A percentile compares a stretch with the other conserved stretches of the same genome.
These are phyloP conservation scores for Petrocephalus schoutedeni DNA, from an alignment of 2,797 vertebrate genomes.

Conservation along the genomic window DNA sequence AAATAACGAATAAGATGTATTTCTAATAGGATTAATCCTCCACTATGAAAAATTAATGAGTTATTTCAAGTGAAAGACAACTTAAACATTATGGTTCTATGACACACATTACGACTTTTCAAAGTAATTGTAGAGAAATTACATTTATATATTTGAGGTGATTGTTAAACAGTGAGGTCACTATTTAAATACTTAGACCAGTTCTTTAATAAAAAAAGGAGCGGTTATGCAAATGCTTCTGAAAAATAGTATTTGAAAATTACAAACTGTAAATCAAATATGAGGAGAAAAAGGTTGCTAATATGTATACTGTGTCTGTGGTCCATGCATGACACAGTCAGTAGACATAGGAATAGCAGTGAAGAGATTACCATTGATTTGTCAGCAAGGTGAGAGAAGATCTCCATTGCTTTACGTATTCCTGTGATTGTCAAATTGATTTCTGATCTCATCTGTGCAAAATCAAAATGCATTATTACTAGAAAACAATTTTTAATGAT, in stretches of 20 bases:
- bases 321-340: neutral
- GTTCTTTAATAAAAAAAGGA: neutral
- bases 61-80: too few relatives aligned
- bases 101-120: too few relatives aligned
- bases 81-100: too few relatives aligned
- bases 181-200: neutral
- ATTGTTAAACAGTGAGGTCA: neutral
- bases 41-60: too few relatives aligned
- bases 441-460: slow-evolving; percentile 24
- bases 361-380: slow-evolving; percentile 58
- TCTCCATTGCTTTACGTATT: slow-evolving; percentile 49
- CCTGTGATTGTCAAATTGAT: slow-evolving; percentile 60
- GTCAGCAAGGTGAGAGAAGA: slow-evolving; percentile 47
- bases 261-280: neutral
- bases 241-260: neutral
- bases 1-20: too few relatives aligned
- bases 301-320: neutral
- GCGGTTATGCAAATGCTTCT: neutral
- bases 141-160: neutral
- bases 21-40: too few relatives aligned
- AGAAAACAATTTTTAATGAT: slow-evolving; percentile 54
- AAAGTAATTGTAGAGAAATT: neutral
- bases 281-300: too few relatives aligned
- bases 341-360: neutral
- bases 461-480: slow-evolving; percentile 28